Evolutionary conservation across 1,140 invertebrate genomes (phyloP), one percentile per base, ranked within the genome.

Genomic region (Frieseomelitta varia): DNA sequence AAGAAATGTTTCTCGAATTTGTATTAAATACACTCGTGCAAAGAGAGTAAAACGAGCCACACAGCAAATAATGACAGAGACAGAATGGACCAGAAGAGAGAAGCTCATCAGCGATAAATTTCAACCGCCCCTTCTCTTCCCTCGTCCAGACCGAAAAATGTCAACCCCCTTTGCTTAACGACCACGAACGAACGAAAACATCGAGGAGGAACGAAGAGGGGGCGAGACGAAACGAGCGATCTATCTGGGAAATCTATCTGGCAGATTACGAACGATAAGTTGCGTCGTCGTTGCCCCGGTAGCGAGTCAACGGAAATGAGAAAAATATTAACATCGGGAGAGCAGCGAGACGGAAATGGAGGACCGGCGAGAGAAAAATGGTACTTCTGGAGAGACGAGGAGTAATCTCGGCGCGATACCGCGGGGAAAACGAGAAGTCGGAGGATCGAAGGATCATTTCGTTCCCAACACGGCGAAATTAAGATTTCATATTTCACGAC

Each of bases 251-350:
- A 58, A 19, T 17, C 58, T 61, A 61, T 61, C 58, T 4, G 17
- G 65, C 47, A 79, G 30, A 81, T 87, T 79, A 61, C 34, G 19
- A 69, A 68, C 74, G 84, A 73, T 75, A 82, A 81, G 69, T 30
- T 51, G 69, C 51, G 47, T n/a, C 51, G 47, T n/a, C 67, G 19
- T 4, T 4, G 71, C 30, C 19, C 12, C 71, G 10, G n/a, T 72
- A 21, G 56, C 27, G 81, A 71, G 68, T 65, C 65, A 61, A 47
- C 47, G 34, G 74, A 63, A 88, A 88, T 67, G 76, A 80, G 79
- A 68, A 88, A 88, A 63, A 87, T 87, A 88, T 88, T 85, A 88
- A 88, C 76, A 85, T 83, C 61, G 24, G 10, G 1, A 56, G 69
- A 56, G 69, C 55, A 17, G 0, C 19, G 58, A 76, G 47, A 71